Evolutionary conservation across 2,888 invertebrate species (phyloP).

Genomic region (Aromia moschata): DNA sequence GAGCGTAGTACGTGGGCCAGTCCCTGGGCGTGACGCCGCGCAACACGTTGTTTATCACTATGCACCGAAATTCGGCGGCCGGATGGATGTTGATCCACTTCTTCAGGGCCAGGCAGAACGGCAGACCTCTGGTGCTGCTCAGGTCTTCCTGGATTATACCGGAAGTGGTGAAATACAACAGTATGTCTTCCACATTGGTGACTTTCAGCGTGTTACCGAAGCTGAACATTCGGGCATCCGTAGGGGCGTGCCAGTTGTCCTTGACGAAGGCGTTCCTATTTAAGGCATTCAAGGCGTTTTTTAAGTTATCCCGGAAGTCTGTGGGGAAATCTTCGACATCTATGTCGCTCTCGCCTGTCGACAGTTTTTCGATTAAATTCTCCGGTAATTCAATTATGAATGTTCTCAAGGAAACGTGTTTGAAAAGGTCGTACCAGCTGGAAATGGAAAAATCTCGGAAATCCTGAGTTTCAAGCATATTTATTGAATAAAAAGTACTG

Average conservation of each 20-base stretch:
- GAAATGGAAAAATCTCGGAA: slow-evolving; percentile 56
- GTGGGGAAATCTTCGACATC: slow-evolving; percentile 29
- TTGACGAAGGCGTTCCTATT: slow-evolving; percentile 55
- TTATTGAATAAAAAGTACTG: slow-evolving; percentile 12
- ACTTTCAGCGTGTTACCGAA: slow-evolving; percentile 56
- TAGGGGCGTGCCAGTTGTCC: slow-evolving; percentile 61
- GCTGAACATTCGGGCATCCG: slow-evolving; percentile 59
- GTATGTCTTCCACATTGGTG: slow-evolving; percentile 53
- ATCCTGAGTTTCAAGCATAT: slow-evolving; percentile 54
- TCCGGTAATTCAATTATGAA: slow-evolving; percentile 53
- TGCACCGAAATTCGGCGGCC: slow-evolving; percentile 60
- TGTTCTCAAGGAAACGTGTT: slow-evolving; percentile 50
- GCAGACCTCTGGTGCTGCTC: slow-evolving; percentile 46
- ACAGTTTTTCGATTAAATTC: slow-evolving; percentile 48
- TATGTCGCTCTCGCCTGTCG: slow-evolving; percentile 40
- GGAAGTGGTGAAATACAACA: slow-evolving; percentile 55
- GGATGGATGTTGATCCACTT: slow-evolving; percentile 60
- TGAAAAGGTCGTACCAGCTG: slow-evolving; percentile 55
- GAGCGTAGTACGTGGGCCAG: slow-evolving; percentile 60
- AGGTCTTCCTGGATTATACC: slow-evolving; percentile 56
- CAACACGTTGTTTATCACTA: slow-evolving; percentile 57
- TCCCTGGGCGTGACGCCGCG: slow-evolving; percentile 59
- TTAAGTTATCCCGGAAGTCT: slow-evolving; percentile 45
- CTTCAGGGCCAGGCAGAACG: slow-evolving; percentile 55
- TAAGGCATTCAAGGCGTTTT: slow-evolving; percentile 52